A percentile compares a stretch with the other conserved stretches of the same genome.
phyloP scores from a whole-genome alignment of 2,797 vertebrate genomes.

The Melanotaenia parkinsoni region DNA sequence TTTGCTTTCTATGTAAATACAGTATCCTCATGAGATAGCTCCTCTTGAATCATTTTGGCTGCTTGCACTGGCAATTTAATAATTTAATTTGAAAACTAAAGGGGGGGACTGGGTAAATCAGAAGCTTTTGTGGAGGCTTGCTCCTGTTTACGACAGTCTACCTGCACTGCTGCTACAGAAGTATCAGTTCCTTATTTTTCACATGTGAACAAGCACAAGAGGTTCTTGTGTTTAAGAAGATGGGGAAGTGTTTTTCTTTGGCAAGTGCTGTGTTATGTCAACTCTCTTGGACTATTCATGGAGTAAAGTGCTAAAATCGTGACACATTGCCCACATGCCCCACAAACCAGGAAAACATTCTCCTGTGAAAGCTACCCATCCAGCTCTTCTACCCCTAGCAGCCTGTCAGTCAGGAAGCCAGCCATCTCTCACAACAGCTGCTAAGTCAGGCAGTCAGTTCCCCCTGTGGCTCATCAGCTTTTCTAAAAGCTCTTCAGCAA shows the following conservation, averaged over 20 bases:
- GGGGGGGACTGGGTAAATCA: background rate
- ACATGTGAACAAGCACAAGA: background rate
- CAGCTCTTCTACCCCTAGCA: constrained; percentile 4
- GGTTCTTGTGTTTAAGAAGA: background rate
- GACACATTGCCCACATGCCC: constrained; percentile 18
- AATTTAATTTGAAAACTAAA: background rate
- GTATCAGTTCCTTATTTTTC: background rate
- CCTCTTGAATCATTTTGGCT: background rate
- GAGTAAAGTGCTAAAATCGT: constrained; percentile 13
- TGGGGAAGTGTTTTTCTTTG: background rate
- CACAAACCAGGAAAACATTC: constrained; percentile 2
- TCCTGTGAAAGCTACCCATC: constrained; percentile 9
- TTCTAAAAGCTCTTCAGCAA: constrained; percentile 19
- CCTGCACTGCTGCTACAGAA: background rate
- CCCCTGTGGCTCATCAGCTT: constrained; percentile 17
- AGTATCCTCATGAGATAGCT: background rate
- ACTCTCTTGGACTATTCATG: constrained; percentile 6
- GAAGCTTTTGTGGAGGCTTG: background rate
- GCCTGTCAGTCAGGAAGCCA: constrained; percentile 26
- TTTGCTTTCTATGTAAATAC: background rate
- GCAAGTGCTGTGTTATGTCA: background rate
- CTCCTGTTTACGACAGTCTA: background rate
- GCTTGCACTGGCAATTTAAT: background rate
- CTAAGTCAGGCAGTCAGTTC: constrained; percentile 14
- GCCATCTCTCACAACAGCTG: constrained; percentile 22